phyloP scores from a whole-genome alignment of 2,797 vertebrate species.

The Yasuhikotakia modesta region DNA sequence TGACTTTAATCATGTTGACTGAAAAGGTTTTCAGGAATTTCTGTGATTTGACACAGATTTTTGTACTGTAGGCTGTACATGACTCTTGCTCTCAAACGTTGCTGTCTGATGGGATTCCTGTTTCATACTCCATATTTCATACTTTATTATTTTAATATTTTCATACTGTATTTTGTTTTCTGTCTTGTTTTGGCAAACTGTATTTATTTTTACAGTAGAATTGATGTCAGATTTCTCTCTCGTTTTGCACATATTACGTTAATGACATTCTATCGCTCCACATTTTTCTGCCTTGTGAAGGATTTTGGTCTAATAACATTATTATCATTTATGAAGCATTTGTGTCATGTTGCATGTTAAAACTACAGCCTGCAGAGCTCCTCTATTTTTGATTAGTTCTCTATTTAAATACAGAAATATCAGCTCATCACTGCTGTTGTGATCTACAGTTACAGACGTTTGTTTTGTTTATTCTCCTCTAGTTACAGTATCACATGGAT shows the following conservation, averaged over 20 bases:
- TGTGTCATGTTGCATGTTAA: constrained; percentile 58
- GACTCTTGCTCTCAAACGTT: too few relatives aligned
- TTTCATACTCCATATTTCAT: too few relatives aligned
- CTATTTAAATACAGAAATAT: constrained; percentile 17
- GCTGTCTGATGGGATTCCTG: too few relatives aligned
- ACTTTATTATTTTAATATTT: too few relatives aligned
- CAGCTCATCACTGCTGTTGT: constrained; percentile 37
- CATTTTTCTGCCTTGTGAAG: constrained; percentile 21
- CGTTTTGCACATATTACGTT: too few relatives aligned
- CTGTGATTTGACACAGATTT: constrained; percentile 26
- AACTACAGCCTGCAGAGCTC: constrained; percentile 40
- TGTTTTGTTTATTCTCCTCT: constrained; percentile 20
- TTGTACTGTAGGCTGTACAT: too few relatives aligned
- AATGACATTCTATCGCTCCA: too few relatives aligned
- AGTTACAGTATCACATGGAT: constrained; percentile 44
- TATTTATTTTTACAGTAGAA: too few relatives aligned
- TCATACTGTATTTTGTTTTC: too few relatives aligned
- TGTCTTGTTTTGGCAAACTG: too few relatives aligned
- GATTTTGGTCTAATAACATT: constrained; percentile 10
- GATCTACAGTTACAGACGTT: constrained; percentile 23
- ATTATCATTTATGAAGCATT: too few relatives aligned
- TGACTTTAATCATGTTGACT: not conserved
- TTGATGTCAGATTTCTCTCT: too few relatives aligned
- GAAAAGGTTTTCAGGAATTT: constrained; percentile 20
- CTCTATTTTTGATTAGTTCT: constrained; percentile 45